Base-by-base conservation (phyloP, 2,113 vertebrate species). In the Saccopteryx bilineata region DNA sequence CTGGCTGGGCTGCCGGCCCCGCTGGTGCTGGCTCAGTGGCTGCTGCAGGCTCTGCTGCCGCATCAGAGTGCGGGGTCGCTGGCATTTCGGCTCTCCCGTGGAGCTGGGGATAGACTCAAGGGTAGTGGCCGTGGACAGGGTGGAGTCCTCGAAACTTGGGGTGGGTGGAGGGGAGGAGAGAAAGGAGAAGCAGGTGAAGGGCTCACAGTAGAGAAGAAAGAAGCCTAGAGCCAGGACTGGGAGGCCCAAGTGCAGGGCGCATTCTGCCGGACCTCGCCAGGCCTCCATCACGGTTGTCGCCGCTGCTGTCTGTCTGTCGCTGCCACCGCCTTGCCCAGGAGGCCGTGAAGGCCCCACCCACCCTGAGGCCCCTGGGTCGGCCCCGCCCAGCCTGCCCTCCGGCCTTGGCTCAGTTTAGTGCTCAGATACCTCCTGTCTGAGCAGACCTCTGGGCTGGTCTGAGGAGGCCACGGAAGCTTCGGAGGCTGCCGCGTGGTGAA, bases 41-140 rank as follows among this genome's bases (percentile, higher is more conserved):
- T 99, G 99, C 98, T 99, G 99, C 84, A 99, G 99, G 87, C 99
- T 99, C 98, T 99, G 99, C 98, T 99, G 99, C 98, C 99, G 99
- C 94, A 99, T 97, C 97, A 99, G 99, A 21, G 99, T 99, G 98
- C 99, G 99, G 84, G 99, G 99, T 97, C 99, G 99, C 96, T 99
- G 98, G 98, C 98, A 99, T 98, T 98, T 98, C 97, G 98, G 98
- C 85, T 99, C 98, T 83, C 98, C 98, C 72, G 99, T 98, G 84
- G 99, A 99, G 97, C 99, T 99, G 96, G 99, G 99, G 98, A 99
- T 99, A 98, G 99, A 99, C 97, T 99, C 99, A 99, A 99, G 98
- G 97, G 99, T 99, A 98, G 99, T 99, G 94, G 99, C 98, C 97
- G 99, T 99, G 98, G 99, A 99, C 97, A 99, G 98, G 96, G 99